A percentile compares a stretch with the other conserved stretches of the same genome.
phyloP scores from a whole-genome alignment of 2,797 vertebrate genomes.

The Gymnothorax javanicus region DNA sequence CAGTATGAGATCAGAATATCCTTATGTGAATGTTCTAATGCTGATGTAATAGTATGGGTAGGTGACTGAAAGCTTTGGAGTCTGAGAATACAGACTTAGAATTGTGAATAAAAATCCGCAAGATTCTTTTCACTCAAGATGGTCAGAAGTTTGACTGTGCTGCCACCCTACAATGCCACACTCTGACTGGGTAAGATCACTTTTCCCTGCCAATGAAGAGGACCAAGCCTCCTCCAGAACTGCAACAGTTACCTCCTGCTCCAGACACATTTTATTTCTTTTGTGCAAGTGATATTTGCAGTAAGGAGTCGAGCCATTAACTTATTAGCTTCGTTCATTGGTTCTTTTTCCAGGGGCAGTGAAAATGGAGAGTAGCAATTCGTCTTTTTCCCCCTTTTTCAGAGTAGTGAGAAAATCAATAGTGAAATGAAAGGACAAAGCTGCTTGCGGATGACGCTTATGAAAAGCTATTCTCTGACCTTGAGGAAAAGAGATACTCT shows the following conservation, averaged over 20 bases:
- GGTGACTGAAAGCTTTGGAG: too few relatives aligned
- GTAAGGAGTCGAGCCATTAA: slow-evolving; percentile 21
- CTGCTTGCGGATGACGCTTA: slow-evolving; percentile 46
- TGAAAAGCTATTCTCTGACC: slow-evolving; percentile 38
- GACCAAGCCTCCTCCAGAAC: not conserved
- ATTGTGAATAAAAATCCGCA: too few relatives aligned
- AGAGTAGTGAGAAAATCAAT: slow-evolving; percentile 46
- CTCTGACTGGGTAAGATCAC: not conserved
- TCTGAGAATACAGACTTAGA: too few relatives aligned
- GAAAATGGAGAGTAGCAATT: slow-evolving; percentile 47
- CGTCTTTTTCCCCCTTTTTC: slow-evolving; percentile 51
- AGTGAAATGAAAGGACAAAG: slow-evolving; percentile 44
- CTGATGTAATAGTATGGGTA: too few relatives aligned
- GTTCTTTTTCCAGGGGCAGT: slow-evolving; percentile 47
- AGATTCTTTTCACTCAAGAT: not conserved
- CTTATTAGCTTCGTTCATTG: slow-evolving; percentile 55
- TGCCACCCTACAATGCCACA: not conserved
- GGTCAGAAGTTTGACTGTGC: not conserved
- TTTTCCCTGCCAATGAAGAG: too few relatives aligned
- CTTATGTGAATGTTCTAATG: too few relatives aligned
- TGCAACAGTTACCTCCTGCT: not conserved
- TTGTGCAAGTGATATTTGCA: not conserved
- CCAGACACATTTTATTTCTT: slow-evolving; percentile 6
- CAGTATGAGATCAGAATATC: too few relatives aligned
- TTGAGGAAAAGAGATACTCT: slow-evolving; percentile 24